phyloP scores from a whole-genome alignment of 2,113 vertebrate species.

The Illadopsis cleaveri region DNA sequence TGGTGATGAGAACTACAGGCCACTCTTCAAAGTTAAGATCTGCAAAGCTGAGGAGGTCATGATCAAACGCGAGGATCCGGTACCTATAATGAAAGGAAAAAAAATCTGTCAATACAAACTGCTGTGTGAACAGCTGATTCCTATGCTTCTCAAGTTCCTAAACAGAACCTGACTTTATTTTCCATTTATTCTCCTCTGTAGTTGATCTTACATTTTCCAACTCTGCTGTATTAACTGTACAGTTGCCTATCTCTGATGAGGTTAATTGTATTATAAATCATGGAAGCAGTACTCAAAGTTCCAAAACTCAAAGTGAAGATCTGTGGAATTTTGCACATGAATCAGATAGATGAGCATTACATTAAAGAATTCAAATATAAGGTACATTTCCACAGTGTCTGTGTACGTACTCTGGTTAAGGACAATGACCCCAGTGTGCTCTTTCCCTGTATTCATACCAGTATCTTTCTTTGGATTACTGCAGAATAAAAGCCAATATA shows the following conservation, averaged over 20 bases:
- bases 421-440: neutral
- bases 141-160: neutral
- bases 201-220: neutral
- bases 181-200: neutral
- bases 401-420: neutral
- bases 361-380: neutral
- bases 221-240: neutral
- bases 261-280: neutral
- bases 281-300: neutral
- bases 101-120: neutral
- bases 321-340: neutral
- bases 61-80: conserved; percentile 91
- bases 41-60: conserved; percentile 93
- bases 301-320: neutral
- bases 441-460: neutral
- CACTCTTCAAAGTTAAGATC: conserved; percentile 89
- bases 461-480: neutral
- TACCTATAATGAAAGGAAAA: conserved; percentile 75
- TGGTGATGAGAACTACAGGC: conserved; percentile 94
- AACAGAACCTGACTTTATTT: neutral
- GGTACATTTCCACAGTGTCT: neutral
- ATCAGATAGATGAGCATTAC: neutral
- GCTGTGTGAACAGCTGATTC: neutral
- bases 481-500: neutral
- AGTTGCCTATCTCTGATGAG: neutral